A percentile compares a stretch with the other conserved stretches of the same genome.
Evolutionary conservation across 2,113 vertebrate species (phyloP).

Genomic region (Gyps fulvus): DNA sequence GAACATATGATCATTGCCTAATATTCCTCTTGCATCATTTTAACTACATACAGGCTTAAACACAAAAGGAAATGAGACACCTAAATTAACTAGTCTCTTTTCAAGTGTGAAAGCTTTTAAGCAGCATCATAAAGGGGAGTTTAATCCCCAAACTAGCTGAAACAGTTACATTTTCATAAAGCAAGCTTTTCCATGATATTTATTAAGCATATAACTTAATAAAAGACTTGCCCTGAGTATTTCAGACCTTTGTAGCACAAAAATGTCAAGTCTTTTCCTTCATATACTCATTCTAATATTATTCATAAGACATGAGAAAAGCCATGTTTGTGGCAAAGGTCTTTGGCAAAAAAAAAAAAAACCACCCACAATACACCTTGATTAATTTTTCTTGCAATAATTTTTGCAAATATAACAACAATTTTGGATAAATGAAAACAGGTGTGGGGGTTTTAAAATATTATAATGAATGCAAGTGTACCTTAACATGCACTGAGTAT

Average conservation of each 20-base stretch:
- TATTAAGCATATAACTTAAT: background rate
- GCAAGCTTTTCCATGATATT: background rate
- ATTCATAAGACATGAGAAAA: background rate
- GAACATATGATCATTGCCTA: background rate
- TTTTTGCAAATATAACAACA: background rate
- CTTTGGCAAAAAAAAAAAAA: background rate
- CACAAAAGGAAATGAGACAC: conserved; percentile 21
- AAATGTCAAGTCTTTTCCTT: background rate
- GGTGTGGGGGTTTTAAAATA: background rate
- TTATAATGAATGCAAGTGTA: background rate
- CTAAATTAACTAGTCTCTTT: conserved; percentile 6
- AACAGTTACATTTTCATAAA: background rate
- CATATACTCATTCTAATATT: background rate
- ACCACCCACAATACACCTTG: background rate
- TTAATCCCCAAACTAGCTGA: background rate
- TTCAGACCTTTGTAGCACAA: background rate
- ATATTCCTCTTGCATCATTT: conserved; percentile 31
- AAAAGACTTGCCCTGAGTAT: background rate
- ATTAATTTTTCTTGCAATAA: background rate
- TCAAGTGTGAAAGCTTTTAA: conserved; percentile 3
- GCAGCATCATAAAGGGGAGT: conserved; percentile 7
- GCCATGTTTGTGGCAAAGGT: background rate
- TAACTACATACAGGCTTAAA: conserved; percentile 3
- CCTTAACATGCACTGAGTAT: background rate
- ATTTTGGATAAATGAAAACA: background rate